Base-by-base conservation (phyloP, 2,888 invertebrate species). In the Drosophila meridiana region DNA sequence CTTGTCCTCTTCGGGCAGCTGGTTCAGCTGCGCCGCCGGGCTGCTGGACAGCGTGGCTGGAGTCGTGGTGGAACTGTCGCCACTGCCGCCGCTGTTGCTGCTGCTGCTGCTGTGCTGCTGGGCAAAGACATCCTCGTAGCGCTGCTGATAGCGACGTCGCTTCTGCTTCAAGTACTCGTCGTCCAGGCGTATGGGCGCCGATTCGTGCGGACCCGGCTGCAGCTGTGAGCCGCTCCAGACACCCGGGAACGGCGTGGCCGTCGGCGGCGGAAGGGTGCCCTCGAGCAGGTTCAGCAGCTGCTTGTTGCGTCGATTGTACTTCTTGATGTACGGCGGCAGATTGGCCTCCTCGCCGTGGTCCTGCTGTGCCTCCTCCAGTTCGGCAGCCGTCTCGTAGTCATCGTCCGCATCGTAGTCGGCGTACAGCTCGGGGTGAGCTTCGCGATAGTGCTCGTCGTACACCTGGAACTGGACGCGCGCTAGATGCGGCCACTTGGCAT, bases 401-500 rank as follows among this genome's bases (percentile, higher is more conserved):
- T 87, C 87, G 50, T 82, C 76, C n/a, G 81, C 77, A 26, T 91
- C 90, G 14, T 91, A 87, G 59, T 86, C 90, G 5, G 73, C 62
- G 52, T 90, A 91, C 3, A 83, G 73, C 42, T 90, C 87, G 7
- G 86, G 78, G 59, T 91, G 90, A 4, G 81, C 48, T 34, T 91
- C 90, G 40, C 92, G 87, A 34, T 86, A 83, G 65, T 91, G 85
- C 52, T 91, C 92, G 34, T 92, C 91, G 13, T 91, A 91, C 6
- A 89, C 78, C 72, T 92, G 92, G 34, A 92, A 91, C 57, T 92
- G 92, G 2, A 93, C 90, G 30, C 92, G 88, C 5, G 92, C 91
- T 73, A 93, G 82, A 80, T 93, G 92, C 11, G 93, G 93, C 93
- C 93, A 93, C 71, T 93, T 93, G 72, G 91, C 91, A 47, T 92